A percentile compares a stretch with the other conserved stretches of the same genome.
phyloP scores from a whole-genome alignment of 1,140 invertebrate species.

The Solenopsis invicta region DNA sequence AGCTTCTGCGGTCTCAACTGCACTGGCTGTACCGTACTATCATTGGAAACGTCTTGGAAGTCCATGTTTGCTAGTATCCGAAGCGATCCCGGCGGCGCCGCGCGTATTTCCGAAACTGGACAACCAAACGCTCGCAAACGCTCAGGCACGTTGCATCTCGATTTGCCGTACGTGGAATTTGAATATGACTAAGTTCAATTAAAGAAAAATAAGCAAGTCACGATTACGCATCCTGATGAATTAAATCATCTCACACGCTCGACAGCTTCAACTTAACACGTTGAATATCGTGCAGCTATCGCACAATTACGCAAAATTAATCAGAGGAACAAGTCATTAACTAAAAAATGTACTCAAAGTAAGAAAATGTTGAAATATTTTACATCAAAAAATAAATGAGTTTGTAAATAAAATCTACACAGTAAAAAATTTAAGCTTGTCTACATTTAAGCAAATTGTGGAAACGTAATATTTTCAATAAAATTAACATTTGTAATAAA shows the following conservation, averaged over 20 bases:
- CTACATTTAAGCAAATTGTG: too few species aligned
- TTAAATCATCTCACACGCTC: background rate
- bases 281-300: background rate
- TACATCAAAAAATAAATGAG: too few species aligned
- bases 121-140: slow-evolving; percentile 74
- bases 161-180: slow-evolving; percentile 71
- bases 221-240: background rate
- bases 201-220: background rate
- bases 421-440: too few species aligned
- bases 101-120: slow-evolving; percentile 60
- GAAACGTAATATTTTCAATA: too few species aligned
- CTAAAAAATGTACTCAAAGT: background rate
- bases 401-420: too few species aligned
- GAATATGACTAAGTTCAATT: slow-evolving; percentile 77
- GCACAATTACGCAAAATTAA: background rate
- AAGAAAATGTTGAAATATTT: background rate
- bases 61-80: slow-evolving; percentile 75
- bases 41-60: slow-evolving; percentile 82
- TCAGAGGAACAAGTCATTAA: background rate
- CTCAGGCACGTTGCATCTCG: slow-evolving; percentile 74
- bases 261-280: background rate
- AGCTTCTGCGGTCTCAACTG: slow-evolving; percentile 89
- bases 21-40: slow-evolving; percentile 83
- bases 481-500: too few species aligned
- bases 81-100: slow-evolving; percentile 34